Percentiles rank a stretch among this genome's conserved stretches.
Conservation (phyloP, 1,140 invertebrate genomes). For the Eriosoma lanigerum region DNA sequence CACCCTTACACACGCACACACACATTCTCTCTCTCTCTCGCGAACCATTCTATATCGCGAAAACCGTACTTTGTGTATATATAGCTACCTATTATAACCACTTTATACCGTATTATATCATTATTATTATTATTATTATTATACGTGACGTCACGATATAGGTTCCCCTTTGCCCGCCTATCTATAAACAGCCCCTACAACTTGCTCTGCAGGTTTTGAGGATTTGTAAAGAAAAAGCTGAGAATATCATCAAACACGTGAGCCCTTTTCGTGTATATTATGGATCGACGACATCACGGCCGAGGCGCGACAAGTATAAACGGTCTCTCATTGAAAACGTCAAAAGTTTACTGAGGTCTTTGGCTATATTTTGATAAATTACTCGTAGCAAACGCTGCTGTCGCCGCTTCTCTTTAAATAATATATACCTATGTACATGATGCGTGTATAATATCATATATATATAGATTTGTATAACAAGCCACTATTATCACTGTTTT, state of each 20-base stretch:
- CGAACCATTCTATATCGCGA: too few species aligned
- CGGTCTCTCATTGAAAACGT: conserved; percentile 50
- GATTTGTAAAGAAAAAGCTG: neutral
- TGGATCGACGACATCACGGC: neutral
- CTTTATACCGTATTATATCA: too few species aligned
- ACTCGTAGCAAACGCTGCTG: neutral
- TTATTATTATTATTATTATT: too few species aligned
- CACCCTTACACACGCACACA: too few species aligned
- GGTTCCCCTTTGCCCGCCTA: neutral
- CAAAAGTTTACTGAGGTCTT: conserved; percentile 38
- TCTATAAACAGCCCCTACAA: neutral
- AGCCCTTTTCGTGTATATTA: too few species aligned
- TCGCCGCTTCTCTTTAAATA: too few species aligned
- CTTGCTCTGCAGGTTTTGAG: neutral
- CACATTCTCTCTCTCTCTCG: too few species aligned
- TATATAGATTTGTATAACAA: too few species aligned
- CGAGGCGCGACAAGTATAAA: conserved; percentile 41
- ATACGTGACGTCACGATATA: neutral
- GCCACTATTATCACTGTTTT: neutral
- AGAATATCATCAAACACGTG: neutral
- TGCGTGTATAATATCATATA: neutral
- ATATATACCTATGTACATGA: too few species aligned
- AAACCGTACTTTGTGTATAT: neutral
- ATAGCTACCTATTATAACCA: too few species aligned
- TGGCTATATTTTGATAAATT: conserved; percentile 43